Base-by-base conservation (phyloP, 1,140 invertebrate genomes). In the Berghia stephanieae region DNA sequence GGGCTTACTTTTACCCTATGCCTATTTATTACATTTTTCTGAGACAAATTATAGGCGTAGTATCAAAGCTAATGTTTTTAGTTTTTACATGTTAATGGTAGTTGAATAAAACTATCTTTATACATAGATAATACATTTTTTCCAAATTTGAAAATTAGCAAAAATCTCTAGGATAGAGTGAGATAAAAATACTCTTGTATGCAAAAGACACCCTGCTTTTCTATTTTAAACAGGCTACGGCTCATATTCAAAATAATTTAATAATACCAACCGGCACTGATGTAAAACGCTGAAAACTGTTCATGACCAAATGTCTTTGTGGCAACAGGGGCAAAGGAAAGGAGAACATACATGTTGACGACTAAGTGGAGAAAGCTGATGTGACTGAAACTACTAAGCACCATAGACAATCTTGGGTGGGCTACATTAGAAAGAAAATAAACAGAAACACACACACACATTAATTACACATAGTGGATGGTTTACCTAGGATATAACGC, bases 261-360 rank as follows among this genome's bases (percentile, higher is more conserved):
- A 40, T n/a, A 1, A 60, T 6, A 76, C 75, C 66, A 24, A 81
- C 80, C 80, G 57, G 74, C 94, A 82, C 93, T 94, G 72, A 98
- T 88, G 90, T 98, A 99, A 84, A 98, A 91, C 0, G 93, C 96
- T 73, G 96, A 82, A 90, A 98, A 98, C 88, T 99, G 96, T 90
- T 99, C 96, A 85, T 93, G 94, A 27, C 96, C 97, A 81, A 98
- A 90, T 63, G 93, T 90, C n/a, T 92, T 84, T n/a, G 95, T 92
- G 67, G 93, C 85, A 84, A 90, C 84, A 46, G 83, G 83, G 42
- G 90, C 89, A 83, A 94, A 99, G 84, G 94, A 97, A 85, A 96
- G 94, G 31, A 99, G 89, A 31, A 98, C 97, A 91, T 96, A 98
- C 97, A 99, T 99, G 90, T 99, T 99, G 46, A 94, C 92, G 83